A percentile compares a stretch with the other conserved stretches of the same genome.
Evolutionary conservation across 2,797 vertebrate genomes (phyloP).

Genomic region (Enteromius fasciolatus): DNA sequence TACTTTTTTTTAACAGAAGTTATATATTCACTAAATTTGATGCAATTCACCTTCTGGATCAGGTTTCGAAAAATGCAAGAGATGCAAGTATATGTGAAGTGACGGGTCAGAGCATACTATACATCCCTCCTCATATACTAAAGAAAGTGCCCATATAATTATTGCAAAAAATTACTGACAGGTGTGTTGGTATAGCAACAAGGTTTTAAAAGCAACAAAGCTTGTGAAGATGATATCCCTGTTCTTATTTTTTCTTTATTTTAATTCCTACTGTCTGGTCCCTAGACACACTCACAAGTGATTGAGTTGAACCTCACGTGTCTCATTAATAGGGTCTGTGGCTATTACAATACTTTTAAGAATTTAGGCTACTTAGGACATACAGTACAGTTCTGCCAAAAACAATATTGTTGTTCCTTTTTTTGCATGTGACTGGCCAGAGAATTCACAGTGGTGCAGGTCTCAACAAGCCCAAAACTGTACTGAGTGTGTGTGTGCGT

Average conservation of each 20-base stretch:
- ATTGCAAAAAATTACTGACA: not conserved
- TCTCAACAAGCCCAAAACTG: constrained; percentile 20
- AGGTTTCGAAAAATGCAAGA: too few relatives aligned
- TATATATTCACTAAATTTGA: not conserved
- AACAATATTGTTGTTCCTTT: not conserved
- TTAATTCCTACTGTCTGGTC: not conserved
- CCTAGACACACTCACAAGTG: not conserved
- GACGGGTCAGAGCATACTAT: not conserved
- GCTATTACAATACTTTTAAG: not conserved
- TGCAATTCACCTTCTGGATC: not conserved
- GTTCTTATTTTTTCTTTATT: not conserved
- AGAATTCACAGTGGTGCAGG: not conserved
- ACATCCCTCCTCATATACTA: not conserved
- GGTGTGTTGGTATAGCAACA: constrained; percentile 17
- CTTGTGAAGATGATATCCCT: not conserved
- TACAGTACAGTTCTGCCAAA: not conserved
- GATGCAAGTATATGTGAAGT: not conserved
- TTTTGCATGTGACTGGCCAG: not conserved
- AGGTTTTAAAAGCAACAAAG: not conserved
- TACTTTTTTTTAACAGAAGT: not conserved
- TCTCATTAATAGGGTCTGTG: not conserved
- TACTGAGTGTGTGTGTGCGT: not conserved
- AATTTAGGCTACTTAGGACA: not conserved
- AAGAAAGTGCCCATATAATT: not conserved
- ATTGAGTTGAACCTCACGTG: not conserved